These are phyloP conservation scores for Cebus imitator DNA, from an alignment of 2,113 vertebrate species.

Conservation along the genomic window DNA sequence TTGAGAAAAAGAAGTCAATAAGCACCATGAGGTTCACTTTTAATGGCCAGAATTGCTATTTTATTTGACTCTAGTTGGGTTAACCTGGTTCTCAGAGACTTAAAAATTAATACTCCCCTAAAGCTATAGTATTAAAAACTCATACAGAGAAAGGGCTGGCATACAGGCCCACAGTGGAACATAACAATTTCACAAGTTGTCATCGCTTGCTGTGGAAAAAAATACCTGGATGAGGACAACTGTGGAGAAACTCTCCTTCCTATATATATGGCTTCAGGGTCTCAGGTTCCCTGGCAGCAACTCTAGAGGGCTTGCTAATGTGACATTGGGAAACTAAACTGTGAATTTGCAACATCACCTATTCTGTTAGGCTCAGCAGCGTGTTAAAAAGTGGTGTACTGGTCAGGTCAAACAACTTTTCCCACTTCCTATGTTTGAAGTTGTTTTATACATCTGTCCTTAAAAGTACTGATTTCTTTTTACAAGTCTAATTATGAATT, in stretches of 20 bases:
- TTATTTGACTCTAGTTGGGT: background rate
- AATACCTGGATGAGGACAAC: conserved; percentile 11
- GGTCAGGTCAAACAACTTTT: background rate
- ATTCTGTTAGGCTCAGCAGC: background rate
- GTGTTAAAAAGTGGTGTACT: background rate
- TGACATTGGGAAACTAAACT: conserved; percentile 1
- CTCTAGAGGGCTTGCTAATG: conserved; percentile 15
- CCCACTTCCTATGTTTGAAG: conserved; percentile 11
- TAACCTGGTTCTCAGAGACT: background rate
- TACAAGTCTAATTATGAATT: background rate
- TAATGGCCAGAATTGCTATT: background rate
- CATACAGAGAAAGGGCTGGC: background rate
- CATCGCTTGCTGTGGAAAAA: conserved; percentile 48
- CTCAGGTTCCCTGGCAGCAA: background rate
- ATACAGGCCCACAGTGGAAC: background rate
- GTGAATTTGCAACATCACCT: background rate
- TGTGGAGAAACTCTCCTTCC: background rate
- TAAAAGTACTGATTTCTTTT: background rate
- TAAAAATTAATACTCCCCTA: background rate
- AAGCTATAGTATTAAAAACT: background rate
- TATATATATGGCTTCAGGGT: background rate
- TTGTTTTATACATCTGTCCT: background rate
- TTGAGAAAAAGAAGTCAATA: background rate
- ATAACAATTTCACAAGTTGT: conserved; percentile 11
- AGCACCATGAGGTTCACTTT: background rate